A percentile compares a stretch with the other conserved stretches of the same genome.
Conservation (phyloP, 2,113 vertebrate species). For the Lates calcarifer region DNA sequence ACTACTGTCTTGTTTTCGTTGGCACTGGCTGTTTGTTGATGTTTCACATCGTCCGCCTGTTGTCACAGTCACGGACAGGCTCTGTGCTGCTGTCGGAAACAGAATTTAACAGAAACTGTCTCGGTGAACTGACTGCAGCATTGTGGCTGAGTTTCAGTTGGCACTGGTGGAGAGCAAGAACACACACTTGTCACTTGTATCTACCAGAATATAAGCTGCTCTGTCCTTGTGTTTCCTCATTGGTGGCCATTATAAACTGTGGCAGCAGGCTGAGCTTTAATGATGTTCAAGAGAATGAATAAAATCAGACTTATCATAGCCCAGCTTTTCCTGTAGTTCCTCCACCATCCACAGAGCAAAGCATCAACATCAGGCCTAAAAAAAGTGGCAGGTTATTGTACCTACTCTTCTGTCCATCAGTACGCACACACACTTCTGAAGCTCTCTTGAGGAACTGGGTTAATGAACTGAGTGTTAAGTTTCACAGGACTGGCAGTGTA, state of each 20-base stretch:
- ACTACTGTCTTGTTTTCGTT: conserved; percentile 22
- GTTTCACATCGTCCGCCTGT: conserved; percentile 40
- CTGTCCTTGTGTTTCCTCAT: conserved; percentile 14
- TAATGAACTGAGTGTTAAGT: conserved; percentile 70
- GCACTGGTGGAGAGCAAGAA: not conserved
- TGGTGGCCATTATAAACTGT: not conserved
- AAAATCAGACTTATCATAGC: not conserved
- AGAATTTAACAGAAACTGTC: conserved; percentile 12
- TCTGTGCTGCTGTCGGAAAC: conserved; percentile 17
- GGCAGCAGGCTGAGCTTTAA: not conserved
- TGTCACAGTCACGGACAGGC: conserved; percentile 11
- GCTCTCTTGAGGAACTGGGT: conserved; percentile 30
- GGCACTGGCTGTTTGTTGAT: conserved; percentile 42
- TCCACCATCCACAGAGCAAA: not conserved
- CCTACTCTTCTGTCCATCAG: conserved; percentile 34
- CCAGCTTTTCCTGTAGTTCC: not conserved
- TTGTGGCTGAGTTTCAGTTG: conserved; percentile 18
- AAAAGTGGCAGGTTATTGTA: conserved; percentile 34
- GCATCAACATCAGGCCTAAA: conserved; percentile 4
- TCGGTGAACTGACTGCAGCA: not conserved
- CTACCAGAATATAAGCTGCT: not conserved
- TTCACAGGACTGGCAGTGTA: conserved; percentile 48
- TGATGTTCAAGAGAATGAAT: not conserved
- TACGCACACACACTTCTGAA: conserved; percentile 17
- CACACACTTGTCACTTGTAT: not conserved